Evolutionary conservation across 2,797 vertebrate species (phyloP).

Genomic region (Sebastes matsubarae): DNA sequence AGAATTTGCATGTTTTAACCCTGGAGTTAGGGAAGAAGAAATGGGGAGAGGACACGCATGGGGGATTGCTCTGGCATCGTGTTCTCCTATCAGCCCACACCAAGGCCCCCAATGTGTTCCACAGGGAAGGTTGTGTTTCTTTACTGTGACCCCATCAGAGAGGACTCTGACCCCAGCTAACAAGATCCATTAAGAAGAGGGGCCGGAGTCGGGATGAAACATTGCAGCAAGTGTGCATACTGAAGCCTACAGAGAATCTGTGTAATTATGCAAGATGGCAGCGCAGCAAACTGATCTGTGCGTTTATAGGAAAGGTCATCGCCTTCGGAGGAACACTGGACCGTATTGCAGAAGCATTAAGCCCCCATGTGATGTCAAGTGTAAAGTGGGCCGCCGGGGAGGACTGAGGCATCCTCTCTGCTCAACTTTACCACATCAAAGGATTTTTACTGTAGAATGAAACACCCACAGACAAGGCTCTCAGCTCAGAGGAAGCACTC

Average conservation of each 20-base stretch:
- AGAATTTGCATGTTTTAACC: constrained; percentile 71
- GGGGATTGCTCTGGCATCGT: constrained; percentile 30
- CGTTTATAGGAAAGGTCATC: constrained; percentile 69
- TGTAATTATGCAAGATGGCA: constrained; percentile 68
- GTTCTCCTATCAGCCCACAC: constrained; percentile 37
- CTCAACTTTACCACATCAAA: constrained; percentile 48
- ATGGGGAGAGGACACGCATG: background rate
- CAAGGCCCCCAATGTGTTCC: constrained; percentile 28
- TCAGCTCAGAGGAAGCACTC: constrained; percentile 19
- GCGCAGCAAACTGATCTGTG: constrained; percentile 59
- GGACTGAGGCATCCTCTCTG: constrained; percentile 47
- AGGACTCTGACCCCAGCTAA: constrained; percentile 67
- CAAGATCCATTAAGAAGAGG: constrained; percentile 54
- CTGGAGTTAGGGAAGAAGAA: constrained; percentile 47
- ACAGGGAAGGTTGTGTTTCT: constrained; percentile 51
- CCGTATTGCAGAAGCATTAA: constrained; percentile 51
- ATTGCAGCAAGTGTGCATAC: constrained; percentile 29
- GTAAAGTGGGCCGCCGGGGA: constrained; percentile 60
- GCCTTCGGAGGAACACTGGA: constrained; percentile 59
- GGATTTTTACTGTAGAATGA: constrained; percentile 19
- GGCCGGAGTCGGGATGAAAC: constrained; percentile 44
- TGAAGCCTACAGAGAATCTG: constrained; percentile 47
- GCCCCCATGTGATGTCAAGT: constrained; percentile 66
- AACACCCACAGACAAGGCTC: constrained; percentile 23
- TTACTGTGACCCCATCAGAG: constrained; percentile 46